A percentile compares a stretch with the other conserved stretches of the same genome.
phyloP scores from a whole-genome alignment of 2,888 invertebrate species.

The Pedicia rivosa region DNA sequence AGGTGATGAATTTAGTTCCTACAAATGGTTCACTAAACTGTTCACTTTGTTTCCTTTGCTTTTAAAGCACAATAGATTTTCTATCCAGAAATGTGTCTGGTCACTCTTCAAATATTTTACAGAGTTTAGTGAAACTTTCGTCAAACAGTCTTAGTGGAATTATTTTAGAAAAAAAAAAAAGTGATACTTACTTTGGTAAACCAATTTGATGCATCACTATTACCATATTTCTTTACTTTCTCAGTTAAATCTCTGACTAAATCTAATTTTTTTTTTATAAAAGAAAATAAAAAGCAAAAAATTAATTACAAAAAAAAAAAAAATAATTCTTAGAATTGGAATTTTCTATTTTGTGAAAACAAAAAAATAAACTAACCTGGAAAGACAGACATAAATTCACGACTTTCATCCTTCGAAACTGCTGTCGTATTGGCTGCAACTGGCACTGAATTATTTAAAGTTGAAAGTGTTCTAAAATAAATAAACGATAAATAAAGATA shows the following conservation, averaged over 20 bases:
- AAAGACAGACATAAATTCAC: conserved; percentile 78
- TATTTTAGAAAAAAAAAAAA: conserved; percentile 10
- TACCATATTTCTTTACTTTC: conserved; percentile 54
- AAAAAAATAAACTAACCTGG: conserved; percentile 33
- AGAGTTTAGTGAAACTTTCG: no score
- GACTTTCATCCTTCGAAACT: conserved; percentile 64
- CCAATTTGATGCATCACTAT: conserved; percentile 67
- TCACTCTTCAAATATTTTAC: no score
- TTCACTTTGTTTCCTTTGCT: no score
- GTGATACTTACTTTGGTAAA: conserved; percentile 47
- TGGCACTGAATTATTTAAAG: conserved; percentile 25
- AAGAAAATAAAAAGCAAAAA: conserved; percentile 2
- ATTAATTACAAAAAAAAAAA: not conserved
- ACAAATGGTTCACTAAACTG: conserved; percentile 1
- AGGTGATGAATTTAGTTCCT: not conserved
- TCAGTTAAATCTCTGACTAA: conserved; percentile 70
- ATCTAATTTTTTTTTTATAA: no score
- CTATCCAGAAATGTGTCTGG: no score
- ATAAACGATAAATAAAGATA: conserved; percentile 1
- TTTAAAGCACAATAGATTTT: no score
- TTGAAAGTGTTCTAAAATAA: conserved; percentile 24
- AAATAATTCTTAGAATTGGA: not conserved
- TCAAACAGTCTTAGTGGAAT: no score
- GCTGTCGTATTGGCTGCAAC: conserved; percentile 42
- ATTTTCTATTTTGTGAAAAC: no score